Evolutionary conservation across 2,797 vertebrate genomes (phyloP), one percentile per base, ranked within the genome.

Genomic region (Clarias fuscus): DNA sequence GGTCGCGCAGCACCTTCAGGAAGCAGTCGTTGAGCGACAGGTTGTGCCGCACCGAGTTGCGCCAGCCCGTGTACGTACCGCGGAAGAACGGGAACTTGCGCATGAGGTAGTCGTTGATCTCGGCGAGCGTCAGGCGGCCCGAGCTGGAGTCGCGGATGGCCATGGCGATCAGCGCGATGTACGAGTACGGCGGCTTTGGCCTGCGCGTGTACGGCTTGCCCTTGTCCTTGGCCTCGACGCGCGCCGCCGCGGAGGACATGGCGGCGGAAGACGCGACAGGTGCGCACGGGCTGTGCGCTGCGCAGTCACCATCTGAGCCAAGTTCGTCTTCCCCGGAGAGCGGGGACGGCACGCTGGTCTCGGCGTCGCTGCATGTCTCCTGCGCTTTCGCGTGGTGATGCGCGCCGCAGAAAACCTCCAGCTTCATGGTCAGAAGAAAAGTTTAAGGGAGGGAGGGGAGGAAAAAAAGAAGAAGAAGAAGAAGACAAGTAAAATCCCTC

Each of bases 101-200:
- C 97, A 98, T 98, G 93, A 99, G 95, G 88, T 98, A 99, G 92
- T 98, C 97, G 91, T 99, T 99, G 91, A 99, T 99, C 90, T 99
- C 97, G 33, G 97, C 97, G 91, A 99, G 88, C 59, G 98, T 99
- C 87, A 98, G 95, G 70, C 97, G 97, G 53, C 97, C 98, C 2
- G 95, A 93, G 2, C 94, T 88, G 1, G 98, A 98, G 92, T 98
- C 97, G 62, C 97, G 95, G 93, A 99, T 98, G 24, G 98, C 96
- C 98, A 99, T 99, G 87, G 98, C 98, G 90, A 99, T 99, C 70
- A 99, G 95, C 0, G 98, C 98, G 88, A 99, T 99, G 94, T 99
- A 99, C 0, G 98, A 99, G 89, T 98, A 98, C 0, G 98, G 98
- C 0, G 98, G 98, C 85, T 99, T 99, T 84, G 97, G 96, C 92